Percentiles rank a stretch among this genome's conserved stretches.
Conservation (phyloP, 2,113 vertebrate species). For the Taxidea taxus region DNA sequence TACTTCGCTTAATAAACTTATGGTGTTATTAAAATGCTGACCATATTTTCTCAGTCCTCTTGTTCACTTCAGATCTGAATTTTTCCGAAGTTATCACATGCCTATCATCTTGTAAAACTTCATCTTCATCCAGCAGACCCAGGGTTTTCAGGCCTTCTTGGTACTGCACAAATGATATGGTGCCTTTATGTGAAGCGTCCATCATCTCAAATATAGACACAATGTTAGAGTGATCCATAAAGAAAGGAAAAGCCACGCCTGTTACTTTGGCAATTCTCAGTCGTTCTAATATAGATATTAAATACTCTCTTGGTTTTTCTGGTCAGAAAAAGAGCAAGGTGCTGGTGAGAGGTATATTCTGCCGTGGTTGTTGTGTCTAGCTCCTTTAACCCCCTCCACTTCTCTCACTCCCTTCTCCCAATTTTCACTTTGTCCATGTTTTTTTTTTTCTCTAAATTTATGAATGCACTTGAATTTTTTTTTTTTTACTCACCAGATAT, state of each 20-base stretch:
- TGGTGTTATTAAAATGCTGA: too few relatives aligned
- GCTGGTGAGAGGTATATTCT: background rate
- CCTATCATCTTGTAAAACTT: constrained; percentile 55
- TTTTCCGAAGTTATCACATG: constrained; percentile 64
- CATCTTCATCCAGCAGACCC: constrained; percentile 73
- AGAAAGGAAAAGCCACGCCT: constrained; percentile 70
- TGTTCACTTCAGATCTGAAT: constrained; percentile 83
- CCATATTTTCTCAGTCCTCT: too few relatives aligned
- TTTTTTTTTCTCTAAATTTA: background rate
- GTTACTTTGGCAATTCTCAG: constrained; percentile 68
- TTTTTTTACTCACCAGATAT: background rate
- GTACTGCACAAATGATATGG: constrained; percentile 74
- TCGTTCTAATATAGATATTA: constrained; percentile 79
- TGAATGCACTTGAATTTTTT: background rate
- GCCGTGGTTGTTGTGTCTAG: background rate
- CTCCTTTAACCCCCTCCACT: background rate
- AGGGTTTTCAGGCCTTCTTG: constrained; percentile 83
- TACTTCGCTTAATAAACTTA: too few relatives aligned
- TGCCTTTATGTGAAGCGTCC: constrained; percentile 76
- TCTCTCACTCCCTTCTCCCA: background rate
- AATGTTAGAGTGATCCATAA: constrained; percentile 83
- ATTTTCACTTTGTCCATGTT: background rate
- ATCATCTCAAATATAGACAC: constrained; percentile 83
- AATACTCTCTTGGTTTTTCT: constrained; percentile 83
- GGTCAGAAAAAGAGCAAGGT: too few relatives aligned